phyloP scores from a whole-genome alignment of 1,140 invertebrate genomes.

The Halotydeus destructor region DNA sequence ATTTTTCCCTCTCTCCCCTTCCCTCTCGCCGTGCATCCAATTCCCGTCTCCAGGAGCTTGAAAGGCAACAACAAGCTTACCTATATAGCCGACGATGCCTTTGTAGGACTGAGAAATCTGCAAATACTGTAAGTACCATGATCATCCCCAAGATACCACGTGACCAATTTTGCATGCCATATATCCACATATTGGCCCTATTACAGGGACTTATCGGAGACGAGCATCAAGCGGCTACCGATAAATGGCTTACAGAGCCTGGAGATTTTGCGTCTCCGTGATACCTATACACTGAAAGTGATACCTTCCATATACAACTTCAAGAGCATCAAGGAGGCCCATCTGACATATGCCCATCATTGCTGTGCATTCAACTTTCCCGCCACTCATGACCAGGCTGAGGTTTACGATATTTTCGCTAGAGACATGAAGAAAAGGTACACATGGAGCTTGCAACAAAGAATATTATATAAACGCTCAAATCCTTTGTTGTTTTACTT shows the following conservation, averaged over 20 bases:
- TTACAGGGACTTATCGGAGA: slow-evolving; percentile 45
- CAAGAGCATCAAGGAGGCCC: slow-evolving; percentile 30
- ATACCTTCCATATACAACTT: slow-evolving; percentile 66
- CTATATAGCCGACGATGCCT: slow-evolving; percentile 37
- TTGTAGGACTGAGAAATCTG: slow-evolving; percentile 37
- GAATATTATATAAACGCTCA: not conserved
- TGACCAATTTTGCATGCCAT: slow-evolving; percentile 8
- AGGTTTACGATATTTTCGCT: slow-evolving; percentile 23
- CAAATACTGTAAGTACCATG: slow-evolving; percentile 35
- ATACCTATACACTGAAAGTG: slow-evolving; percentile 45
- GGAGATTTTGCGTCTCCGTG: slow-evolving; percentile 42
- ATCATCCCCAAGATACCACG: not conserved
- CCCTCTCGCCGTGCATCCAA: slow-evolving; percentile 26
- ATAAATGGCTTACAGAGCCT: slow-evolving; percentile 44
- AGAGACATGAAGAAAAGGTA: not conserved
- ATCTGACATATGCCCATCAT: slow-evolving; percentile 62
- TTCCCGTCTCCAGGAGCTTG: slow-evolving; percentile 34
- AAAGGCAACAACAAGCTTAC: slow-evolving; percentile 39
- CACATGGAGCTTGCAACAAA: not conserved
- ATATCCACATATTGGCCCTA: slow-evolving; percentile 6
- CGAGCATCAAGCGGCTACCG: slow-evolving; percentile 45
- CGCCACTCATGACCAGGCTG: slow-evolving; percentile 46
- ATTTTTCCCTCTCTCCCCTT: slow-evolving; percentile 15
- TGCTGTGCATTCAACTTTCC: slow-evolving; percentile 72
- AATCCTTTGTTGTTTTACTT: not conserved